Percentiles rank a stretch among this genome's conserved stretches.
Evolutionary conservation across 2,888 invertebrate species (phyloP).

Genomic region (Xanthorhoe spadicearia): DNA sequence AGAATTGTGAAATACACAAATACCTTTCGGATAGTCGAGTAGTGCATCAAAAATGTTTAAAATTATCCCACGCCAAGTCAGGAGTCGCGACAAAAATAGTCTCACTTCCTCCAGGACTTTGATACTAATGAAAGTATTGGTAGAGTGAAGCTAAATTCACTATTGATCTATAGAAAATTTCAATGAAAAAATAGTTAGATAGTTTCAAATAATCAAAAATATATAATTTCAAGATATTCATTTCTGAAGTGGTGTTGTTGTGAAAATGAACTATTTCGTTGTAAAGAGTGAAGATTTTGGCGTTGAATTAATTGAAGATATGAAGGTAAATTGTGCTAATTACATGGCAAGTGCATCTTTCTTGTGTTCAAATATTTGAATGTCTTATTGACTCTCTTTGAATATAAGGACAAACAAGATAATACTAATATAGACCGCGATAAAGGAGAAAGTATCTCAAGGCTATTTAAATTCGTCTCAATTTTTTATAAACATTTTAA

Average conservation of each 20-base stretch:
- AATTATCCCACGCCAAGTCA: constrained; percentile 62
- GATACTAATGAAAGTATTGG: constrained; percentile 34
- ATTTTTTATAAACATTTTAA: not conserved
- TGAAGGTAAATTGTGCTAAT: constrained; percentile 17
- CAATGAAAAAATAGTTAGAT: constrained; percentile 12
- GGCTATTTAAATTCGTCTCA: constrained; percentile 17
- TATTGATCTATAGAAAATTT: not conserved
- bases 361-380: constrained; percentile 5
- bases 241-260: constrained; percentile 17
- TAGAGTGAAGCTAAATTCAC: constrained; percentile 24
- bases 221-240: not conserved
- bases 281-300: constrained; percentile 6
- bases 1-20: constrained; percentile 50
- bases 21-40: constrained; percentile 49
- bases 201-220: constrained; percentile 10
- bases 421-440: constrained; percentile 30
- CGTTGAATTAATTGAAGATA: constrained; percentile 17
- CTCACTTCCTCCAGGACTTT: constrained; percentile 52
- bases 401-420: constrained; percentile 28
- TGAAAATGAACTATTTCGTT: constrained; percentile 25
- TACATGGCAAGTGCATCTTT: not conserved
- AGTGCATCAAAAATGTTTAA: constrained; percentile 76
- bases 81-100: constrained; percentile 68
- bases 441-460: constrained; percentile 39
- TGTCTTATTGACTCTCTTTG: constrained; percentile 25